Base-by-base conservation (phyloP, 53 echinoderm and acorn worm species). In the Paracentrotus lividus region DNA sequence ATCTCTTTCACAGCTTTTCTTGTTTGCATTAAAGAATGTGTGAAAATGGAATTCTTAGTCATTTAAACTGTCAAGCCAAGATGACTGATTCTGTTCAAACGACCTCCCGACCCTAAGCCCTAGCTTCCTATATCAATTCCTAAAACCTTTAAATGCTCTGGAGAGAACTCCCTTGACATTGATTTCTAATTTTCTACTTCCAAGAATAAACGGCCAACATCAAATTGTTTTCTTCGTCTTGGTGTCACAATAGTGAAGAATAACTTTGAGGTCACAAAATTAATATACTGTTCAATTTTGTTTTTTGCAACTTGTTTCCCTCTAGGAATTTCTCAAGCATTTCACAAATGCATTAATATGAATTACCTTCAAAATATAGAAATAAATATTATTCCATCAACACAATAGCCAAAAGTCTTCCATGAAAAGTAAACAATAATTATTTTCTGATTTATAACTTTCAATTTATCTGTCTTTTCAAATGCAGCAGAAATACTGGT, bases 21-120 rank as follows among this genome's bases (percentile, higher is more conserved):
- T 47, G 81, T 45, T 81, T 45, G 81, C 26, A 47, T 81, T 40
- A 4, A 5, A 21, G 24, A 26, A 81, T 47, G 81, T 81, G 81
- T 81, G 76, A 47, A 45, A 81, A 0, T 81, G 44, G 24, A 23
- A 81, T 81, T 81, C 44, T 81, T 47, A 81, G 81, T 81, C 81
- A 81, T 81, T 81, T 81, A n/a, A 81, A 81, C 81, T 47, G 33
- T 81, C 33, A 32, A 81, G n/a, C 81, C 47, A 44, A 81, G 2
- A 81, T 81, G 44, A 81, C 81, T 47, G 44, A n/a, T 81, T 47
- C 47, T 45, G 24, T 81, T 72, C 34, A 72, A 72, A 72, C 20
- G 72, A 38, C 72, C 72, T 72, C 72, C 40, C 21, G 5, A 20
- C 20, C 72, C 1, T 40, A 20, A 72, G 36, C 40, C 40, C 40